Conservation (phyloP, 2,888 invertebrate species). For the Ethmia dodecea region DNA sequence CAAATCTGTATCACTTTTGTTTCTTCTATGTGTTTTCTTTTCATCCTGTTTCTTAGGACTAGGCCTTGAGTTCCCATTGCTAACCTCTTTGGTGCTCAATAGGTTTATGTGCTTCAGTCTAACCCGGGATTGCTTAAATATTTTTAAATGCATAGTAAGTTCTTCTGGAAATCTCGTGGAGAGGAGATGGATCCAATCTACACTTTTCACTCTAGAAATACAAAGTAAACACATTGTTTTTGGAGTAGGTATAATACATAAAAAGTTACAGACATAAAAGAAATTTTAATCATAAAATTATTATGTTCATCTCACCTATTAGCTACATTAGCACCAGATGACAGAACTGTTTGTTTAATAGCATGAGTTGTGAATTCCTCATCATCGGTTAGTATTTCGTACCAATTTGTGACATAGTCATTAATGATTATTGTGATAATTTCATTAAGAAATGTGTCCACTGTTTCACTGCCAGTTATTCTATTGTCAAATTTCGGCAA, state of each 20-base stretch:
- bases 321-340: conserved; percentile 79
- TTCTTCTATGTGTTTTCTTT: conserved; percentile 79
- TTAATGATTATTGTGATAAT: conserved; percentile 88
- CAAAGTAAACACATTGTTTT: not conserved
- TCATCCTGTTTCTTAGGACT: conserved; percentile 66
- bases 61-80: conserved; percentile 50
- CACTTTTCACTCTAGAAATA: conserved; percentile 82
- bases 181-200: conserved; percentile 93
- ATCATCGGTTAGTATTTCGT: conserved; percentile 81
- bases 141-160: conserved; percentile 90
- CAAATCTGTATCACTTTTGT: conserved; percentile 85
- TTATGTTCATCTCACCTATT: conserved; percentile 79
- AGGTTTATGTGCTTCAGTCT: conserved; percentile 62
- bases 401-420: conserved; percentile 90
- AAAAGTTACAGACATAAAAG: too few relatives aligned
- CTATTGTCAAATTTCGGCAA: conserved; percentile 68
- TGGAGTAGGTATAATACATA: not conserved
- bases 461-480: conserved; percentile 90
- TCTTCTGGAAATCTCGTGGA: conserved; percentile 94
- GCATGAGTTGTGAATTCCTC: conserved; percentile 83
- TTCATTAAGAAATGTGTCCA: conserved; percentile 91
- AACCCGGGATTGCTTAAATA: conserved; percentile 88
- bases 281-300: too few relatives aligned
- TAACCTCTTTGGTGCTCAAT: conserved; percentile 61
- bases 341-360: conserved; percentile 83